phyloP scores from a whole-genome alignment of 2,113 vertebrate species.

The Procavia capensis region DNA sequence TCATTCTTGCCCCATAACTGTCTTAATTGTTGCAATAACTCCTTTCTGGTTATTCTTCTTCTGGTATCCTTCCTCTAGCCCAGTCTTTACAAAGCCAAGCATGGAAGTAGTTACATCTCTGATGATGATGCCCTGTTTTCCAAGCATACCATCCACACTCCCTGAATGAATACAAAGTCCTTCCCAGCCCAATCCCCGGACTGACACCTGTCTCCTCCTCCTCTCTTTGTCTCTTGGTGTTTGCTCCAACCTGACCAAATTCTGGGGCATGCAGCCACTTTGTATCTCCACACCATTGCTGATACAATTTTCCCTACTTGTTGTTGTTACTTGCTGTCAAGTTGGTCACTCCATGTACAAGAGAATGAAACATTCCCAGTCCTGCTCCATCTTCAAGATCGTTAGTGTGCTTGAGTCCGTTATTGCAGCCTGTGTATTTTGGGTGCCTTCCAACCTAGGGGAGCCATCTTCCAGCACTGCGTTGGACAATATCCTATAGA shows the following conservation, averaged over 20 bases:
- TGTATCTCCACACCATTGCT: not conserved
- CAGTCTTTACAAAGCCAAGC: not conserved
- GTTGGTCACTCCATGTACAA: not conserved
- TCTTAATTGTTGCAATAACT: not conserved
- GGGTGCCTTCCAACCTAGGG: not conserved
- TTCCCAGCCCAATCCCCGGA: not conserved
- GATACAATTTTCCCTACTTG: not conserved
- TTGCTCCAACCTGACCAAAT: not conserved
- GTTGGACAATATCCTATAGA: not conserved
- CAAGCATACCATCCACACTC: not conserved
- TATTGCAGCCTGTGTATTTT: not conserved
- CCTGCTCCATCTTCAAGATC: not conserved
- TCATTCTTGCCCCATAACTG: not conserved
- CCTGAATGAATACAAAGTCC: not conserved
- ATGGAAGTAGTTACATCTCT: not conserved
- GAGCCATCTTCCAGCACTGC: not conserved
- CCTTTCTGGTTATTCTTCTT: not conserved
- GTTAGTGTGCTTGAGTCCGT: not conserved
- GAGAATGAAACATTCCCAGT: not conserved
- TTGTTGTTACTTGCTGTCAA: not conserved
- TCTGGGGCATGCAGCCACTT: not conserved
- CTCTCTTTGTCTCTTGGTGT: not conserved
- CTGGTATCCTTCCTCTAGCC: not conserved
- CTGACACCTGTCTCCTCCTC: not conserved
- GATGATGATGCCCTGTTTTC: not conserved